phyloP scores from a whole-genome alignment of 1,140 invertebrate species.

The Drosophila aff. region DNA sequence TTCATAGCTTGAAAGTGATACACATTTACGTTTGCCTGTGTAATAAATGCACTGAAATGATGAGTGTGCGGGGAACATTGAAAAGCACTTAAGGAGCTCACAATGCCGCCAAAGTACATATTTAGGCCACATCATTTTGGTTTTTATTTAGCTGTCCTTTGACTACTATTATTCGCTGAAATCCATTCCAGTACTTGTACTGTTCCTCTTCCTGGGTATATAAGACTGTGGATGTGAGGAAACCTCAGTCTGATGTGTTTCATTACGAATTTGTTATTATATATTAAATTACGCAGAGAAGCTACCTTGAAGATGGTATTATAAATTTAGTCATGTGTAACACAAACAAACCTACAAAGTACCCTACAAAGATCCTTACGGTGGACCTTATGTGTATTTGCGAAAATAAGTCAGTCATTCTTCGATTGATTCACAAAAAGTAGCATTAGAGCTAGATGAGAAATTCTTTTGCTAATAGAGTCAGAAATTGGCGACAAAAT shows the following conservation, averaged over 20 bases:
- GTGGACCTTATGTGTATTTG: too few relatives aligned
- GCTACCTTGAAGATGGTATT: neutral
- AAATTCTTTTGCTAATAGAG: too few relatives aligned
- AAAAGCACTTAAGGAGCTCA: conserved; percentile 52
- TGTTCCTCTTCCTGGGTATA: neutral
- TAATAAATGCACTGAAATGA: conserved; percentile 5
- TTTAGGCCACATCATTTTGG: conserved; percentile 36
- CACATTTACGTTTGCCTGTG: neutral
- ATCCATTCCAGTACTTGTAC: neutral
- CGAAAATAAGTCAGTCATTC: too few relatives aligned
- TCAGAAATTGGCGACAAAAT: too few relatives aligned
- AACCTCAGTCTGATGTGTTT: neutral
- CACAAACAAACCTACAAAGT: too few relatives aligned
- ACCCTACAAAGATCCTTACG: too few relatives aligned
- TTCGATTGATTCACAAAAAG: too few relatives aligned
- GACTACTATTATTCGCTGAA: conserved; percentile 1
- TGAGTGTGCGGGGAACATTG: conserved; percentile 40
- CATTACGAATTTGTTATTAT: neutral
- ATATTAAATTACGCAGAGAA: neutral
- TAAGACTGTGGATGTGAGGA: neutral
- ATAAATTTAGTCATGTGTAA: too few relatives aligned
- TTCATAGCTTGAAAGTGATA: too few relatives aligned
- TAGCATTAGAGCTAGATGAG: too few relatives aligned
- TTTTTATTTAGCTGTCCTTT: conserved; percentile 36
- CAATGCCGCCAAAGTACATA: conserved; percentile 8